phyloP scores from a whole-genome alignment of 2,797 vertebrate genomes.

The Coracias cyanogaster region DNA sequence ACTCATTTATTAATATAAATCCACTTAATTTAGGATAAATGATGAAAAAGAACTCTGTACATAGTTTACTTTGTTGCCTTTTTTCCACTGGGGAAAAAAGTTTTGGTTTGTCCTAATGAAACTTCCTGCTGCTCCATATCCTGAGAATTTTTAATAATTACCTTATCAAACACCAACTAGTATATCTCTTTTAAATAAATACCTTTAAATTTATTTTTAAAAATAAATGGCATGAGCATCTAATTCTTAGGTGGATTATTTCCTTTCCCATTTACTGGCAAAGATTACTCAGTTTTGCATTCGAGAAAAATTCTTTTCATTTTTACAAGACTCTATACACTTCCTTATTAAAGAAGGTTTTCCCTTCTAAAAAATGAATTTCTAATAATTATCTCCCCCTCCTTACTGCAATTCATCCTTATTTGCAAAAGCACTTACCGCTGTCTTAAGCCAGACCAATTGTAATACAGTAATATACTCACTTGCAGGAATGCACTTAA shows the following conservation, averaged over 20 bases:
- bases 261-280: background rate
- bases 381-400: slow-evolving; percentile 21
- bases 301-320: background rate
- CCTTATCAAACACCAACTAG: background rate
- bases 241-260: background rate
- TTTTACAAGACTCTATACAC: slow-evolving; percentile 4
- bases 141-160: background rate
- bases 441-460: slow-evolving; percentile 7
- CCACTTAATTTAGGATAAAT: background rate
- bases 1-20: background rate
- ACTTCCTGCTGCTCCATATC: background rate
- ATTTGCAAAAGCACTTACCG: background rate
- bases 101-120: background rate
- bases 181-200: background rate
- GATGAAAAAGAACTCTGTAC: background rate
- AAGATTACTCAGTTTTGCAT: slow-evolving; percentile 2
- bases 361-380: slow-evolving; percentile 40
- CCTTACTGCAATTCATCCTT: slow-evolving; percentile 22
- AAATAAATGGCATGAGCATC: background rate
- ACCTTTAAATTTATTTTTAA: background rate
- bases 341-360: slow-evolving; percentile 51
- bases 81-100: background rate
- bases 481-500: background rate
- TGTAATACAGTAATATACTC: background rate
- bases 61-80: background rate